Conservation (phyloP, 2,797 vertebrate genomes). For the Acanthopagrus latus region DNA sequence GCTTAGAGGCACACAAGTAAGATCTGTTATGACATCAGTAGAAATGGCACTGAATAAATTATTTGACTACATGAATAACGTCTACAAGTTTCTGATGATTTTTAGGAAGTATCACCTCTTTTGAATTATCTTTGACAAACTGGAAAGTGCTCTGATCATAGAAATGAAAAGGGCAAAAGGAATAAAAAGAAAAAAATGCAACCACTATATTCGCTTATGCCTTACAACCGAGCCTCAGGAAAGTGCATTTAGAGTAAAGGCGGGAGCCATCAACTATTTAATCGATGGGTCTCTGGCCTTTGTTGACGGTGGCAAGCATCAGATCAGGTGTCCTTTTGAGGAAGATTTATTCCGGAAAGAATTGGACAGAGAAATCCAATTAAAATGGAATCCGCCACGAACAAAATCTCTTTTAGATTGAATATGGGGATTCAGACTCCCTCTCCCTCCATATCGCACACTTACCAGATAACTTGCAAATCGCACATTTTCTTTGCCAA, state of each 20-base stretch:
- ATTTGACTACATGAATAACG: neutral
- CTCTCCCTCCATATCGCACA: slow-evolving; percentile 40
- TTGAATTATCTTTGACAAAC: neutral
- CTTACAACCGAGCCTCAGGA: slow-evolving; percentile 5
- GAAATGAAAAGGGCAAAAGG: slow-evolving; percentile 21
- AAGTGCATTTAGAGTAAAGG: slow-evolving; percentile 28
- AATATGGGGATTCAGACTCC: slow-evolving; percentile 52
- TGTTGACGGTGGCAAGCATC: slow-evolving; percentile 71
- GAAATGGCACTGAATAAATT: neutral
- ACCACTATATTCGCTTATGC: neutral
- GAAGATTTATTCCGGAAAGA: slow-evolving; percentile 71
- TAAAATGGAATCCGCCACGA: slow-evolving; percentile 73
- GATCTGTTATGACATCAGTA: neutral
- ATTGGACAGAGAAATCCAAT: slow-evolving; percentile 72
- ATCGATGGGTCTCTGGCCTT: slow-evolving; percentile 64
- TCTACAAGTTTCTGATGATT: neutral
- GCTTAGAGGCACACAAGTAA: neutral
- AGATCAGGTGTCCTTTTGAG: slow-evolving; percentile 67
- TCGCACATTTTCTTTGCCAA: slow-evolving; percentile 57
- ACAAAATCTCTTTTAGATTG: slow-evolving; percentile 61
- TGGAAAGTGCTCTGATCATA: slow-evolving; percentile 16
- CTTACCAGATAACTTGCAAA: slow-evolving; percentile 64
- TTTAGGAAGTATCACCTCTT: neutral
- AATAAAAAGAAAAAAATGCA: neutral
- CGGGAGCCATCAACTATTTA: slow-evolving; percentile 37